These are phyloP conservation scores for Uria lomvia DNA, from an alignment of 2,113 vertebrate genomes.

Conservation along the genomic window DNA sequence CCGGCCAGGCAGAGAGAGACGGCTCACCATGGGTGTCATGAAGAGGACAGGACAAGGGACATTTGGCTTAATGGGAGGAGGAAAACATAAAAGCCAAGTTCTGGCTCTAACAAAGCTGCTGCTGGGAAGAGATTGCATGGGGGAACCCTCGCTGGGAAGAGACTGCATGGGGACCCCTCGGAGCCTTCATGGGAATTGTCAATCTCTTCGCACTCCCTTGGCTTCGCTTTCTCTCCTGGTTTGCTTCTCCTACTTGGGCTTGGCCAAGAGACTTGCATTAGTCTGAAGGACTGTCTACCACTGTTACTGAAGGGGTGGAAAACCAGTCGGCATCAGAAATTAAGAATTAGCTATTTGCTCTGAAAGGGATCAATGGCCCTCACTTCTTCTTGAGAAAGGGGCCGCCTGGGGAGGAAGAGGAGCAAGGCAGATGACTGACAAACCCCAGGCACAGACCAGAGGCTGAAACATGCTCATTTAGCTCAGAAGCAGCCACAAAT, in stretches of 20 bases:
- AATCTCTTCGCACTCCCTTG: not conserved
- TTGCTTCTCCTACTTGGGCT: not conserved
- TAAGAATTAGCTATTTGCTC: not conserved
- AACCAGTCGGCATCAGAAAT: not conserved
- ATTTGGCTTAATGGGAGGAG: not conserved
- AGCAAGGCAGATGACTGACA: not conserved
- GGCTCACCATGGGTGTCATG: accelerated
- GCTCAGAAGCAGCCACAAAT: not conserved
- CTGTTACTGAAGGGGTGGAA: not conserved
- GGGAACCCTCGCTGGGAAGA: not conserved
- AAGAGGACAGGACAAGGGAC: not conserved
- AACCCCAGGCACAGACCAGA: not conserved
- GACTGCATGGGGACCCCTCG: not conserved
- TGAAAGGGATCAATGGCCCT: not conserved
- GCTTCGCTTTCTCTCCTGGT: not conserved
- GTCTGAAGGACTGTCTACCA: not conserved
- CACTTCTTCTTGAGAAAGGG: not conserved
- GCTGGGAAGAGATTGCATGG: not conserved
- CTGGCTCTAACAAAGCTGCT: not conserved
- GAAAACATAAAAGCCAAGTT: not conserved
- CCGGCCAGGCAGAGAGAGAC: not conserved
- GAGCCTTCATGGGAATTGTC: not conserved
- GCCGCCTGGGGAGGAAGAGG: not conserved
- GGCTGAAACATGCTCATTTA: not conserved
- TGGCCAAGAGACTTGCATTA: not conserved